These are phyloP conservation scores for Caenorhabditis angaria DNA, from an alignment of 2,888 invertebrate genomes.

Conservation along the genomic window DNA sequence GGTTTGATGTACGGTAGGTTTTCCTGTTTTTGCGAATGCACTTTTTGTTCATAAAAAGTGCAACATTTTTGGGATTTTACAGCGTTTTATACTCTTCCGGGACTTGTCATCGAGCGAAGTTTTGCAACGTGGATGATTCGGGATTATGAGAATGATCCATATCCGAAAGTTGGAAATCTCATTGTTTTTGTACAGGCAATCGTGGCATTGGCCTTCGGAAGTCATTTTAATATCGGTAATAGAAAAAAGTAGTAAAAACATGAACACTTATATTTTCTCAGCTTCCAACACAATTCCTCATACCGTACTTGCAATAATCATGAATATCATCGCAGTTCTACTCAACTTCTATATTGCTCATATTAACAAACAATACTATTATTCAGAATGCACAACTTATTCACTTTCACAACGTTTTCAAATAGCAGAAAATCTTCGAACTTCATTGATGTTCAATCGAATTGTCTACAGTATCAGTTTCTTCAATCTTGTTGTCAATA, in stretches of 20 bases:
- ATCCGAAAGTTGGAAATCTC: conserved; percentile 14
- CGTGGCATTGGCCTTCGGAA: conserved; percentile 12
- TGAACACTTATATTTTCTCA: too few species aligned
- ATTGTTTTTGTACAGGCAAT: conserved; percentile 19
- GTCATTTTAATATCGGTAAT: conserved; percentile 26
- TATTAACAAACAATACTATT: conserved; percentile 30
- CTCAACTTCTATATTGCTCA: conserved; percentile 13
- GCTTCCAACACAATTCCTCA: conserved; percentile 25
- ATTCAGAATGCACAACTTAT: conserved; percentile 13
- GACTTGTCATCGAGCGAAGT: conserved; percentile 28
- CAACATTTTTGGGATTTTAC: too few species aligned
- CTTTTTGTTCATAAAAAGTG: neutral
- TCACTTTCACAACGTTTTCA: conserved; percentile 28
- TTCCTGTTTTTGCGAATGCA: neutral
- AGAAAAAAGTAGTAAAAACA: too few species aligned
- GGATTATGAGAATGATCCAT: conserved; percentile 20
- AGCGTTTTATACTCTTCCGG: conserved; percentile 29
- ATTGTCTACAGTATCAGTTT: conserved; percentile 32
- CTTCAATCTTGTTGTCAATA: conserved; percentile 34
- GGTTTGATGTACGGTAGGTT: conserved; percentile 27
- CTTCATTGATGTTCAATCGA: conserved; percentile 28
- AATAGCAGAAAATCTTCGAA: conserved; percentile 25
- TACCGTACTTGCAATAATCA: conserved; percentile 29
- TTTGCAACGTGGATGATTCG: conserved; percentile 30
- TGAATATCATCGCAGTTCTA: conserved; percentile 22